Conservation (phyloP, 1,140 invertebrate species). For the Pollicipes pollicipes region DNA sequence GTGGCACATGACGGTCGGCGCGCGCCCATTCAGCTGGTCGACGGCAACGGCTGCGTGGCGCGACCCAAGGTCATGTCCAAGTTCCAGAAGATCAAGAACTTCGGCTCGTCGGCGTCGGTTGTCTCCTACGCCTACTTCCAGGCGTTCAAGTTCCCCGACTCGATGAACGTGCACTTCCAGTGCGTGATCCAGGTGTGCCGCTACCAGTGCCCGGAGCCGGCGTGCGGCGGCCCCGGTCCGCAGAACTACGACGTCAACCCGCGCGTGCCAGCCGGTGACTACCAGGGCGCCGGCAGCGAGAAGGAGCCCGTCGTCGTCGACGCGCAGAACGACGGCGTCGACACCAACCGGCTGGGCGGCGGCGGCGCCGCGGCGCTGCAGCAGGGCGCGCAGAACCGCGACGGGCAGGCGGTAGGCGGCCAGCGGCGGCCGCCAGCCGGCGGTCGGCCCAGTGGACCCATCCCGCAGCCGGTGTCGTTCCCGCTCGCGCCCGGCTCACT, state of each 20-base stretch:
- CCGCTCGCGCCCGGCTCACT: no score
- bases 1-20: slow-evolving; percentile 84
- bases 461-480: no score
- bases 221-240: slow-evolving; percentile 79
- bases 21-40: slow-evolving; percentile 68
- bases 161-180: slow-evolving; percentile 93
- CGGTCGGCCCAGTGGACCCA: no score
- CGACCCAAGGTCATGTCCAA: slow-evolving; percentile 78
- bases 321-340: no score
- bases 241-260: slow-evolving; percentile 47
- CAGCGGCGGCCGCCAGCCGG: no score
- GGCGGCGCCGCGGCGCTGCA: slow-evolving; percentile 10
- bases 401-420: no score
- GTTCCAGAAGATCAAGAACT: slow-evolving; percentile 92
- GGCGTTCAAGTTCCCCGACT: no score
- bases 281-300: no score
- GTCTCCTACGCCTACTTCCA: slow-evolving; percentile 84
- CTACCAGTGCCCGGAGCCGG: no score
- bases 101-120: slow-evolving; percentile 77
- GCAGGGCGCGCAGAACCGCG: no score
- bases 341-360: no score
- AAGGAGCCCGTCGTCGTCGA: no score
- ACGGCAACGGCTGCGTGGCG: slow-evolving; percentile 76
- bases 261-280: slow-evolving; percentile 36
- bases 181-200: slow-evolving; percentile 87